phyloP scores from a whole-genome alignment of 2,888 invertebrate species.

The Oxystoma pomonae region DNA sequence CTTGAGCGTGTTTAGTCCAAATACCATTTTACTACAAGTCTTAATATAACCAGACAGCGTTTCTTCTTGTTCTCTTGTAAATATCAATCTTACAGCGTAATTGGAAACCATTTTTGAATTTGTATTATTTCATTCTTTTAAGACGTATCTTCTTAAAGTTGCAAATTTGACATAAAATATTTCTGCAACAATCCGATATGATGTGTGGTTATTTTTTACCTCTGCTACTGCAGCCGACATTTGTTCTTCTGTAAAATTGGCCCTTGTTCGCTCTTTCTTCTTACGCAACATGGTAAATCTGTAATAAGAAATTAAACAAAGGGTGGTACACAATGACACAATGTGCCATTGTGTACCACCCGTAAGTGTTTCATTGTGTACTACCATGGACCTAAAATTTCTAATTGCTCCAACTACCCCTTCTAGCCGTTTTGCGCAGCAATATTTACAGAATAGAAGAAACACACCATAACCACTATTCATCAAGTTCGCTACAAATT shows the following conservation, averaged over 20 bases:
- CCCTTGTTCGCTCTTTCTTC: constrained; percentile 13
- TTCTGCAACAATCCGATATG: constrained; percentile 8
- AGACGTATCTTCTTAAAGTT: constrained; percentile 8
- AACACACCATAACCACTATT: background rate
- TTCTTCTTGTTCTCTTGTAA: constrained; percentile 9
- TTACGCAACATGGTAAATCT: constrained; percentile 11
- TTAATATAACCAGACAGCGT: constrained; percentile 4
- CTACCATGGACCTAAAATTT: background rate
- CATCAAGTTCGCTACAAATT: background rate
- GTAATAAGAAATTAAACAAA: background rate
- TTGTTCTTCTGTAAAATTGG: constrained; percentile 10
- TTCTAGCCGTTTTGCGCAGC: background rate
- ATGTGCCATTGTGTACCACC: background rate
- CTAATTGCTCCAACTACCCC: background rate
- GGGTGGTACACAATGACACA: constrained; percentile 6
- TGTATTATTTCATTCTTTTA: constrained; percentile 10
- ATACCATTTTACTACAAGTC: constrained; percentile 4
- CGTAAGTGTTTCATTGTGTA: background rate
- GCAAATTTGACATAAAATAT: constrained; percentile 10
- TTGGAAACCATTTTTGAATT: constrained; percentile 11
- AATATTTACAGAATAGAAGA: background rate
- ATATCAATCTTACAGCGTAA: constrained; percentile 13
- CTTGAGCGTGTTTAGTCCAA: constrained; percentile 5
- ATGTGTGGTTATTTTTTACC: constrained; percentile 10
- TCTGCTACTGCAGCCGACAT: constrained; percentile 12